Evolutionary conservation across 2,888 invertebrate species (phyloP).

Genomic region (Hololepta plana): DNA sequence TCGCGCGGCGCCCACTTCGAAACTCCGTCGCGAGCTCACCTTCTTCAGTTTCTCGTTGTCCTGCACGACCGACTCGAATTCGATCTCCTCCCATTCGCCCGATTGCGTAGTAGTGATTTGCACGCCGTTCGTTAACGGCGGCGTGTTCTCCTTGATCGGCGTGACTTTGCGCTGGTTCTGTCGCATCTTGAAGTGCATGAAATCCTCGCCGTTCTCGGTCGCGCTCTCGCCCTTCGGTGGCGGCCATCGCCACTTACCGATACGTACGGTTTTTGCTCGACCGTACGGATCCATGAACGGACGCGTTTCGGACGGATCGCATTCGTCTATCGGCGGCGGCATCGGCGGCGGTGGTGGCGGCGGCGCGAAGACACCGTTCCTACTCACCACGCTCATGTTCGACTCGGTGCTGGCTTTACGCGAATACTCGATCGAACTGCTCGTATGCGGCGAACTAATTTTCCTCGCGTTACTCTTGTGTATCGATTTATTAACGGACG

Average conservation of each 20-base stretch:
- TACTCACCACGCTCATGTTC: conserved; percentile 22
- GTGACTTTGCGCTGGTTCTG: conserved; percentile 64
- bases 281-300: conserved; percentile 84
- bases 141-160: conserved; percentile 32
- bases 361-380: conserved; percentile 28
- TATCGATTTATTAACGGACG: conserved; percentile 19
- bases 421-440: conserved; percentile 18
- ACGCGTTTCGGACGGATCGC: conserved; percentile 63
- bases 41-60: conserved; percentile 16
- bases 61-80: conserved; percentile 38
- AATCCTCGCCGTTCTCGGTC: conserved; percentile 52
- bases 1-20: conserved; percentile 65
- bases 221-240: conserved; percentile 58
- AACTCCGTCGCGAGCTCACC: conserved; percentile 34
- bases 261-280: conserved; percentile 82
- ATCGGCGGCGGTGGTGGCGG: conserved; percentile 78
- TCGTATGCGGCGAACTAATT: conserved; percentile 23
- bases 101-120: conserved; percentile 31
- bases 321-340: conserved; percentile 67
- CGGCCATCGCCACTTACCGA: conserved; percentile 94
- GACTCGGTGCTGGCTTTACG: conserved; percentile 31
- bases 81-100: conserved; percentile 76
- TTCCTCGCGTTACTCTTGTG: conserved; percentile 19
- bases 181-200: conserved; percentile 75
- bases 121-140: no score